A percentile compares a stretch with the other conserved stretches of the same genome.
Evolutionary conservation across 2,888 invertebrate species (phyloP).

Genomic region (Ichneumon xanthorius): DNA sequence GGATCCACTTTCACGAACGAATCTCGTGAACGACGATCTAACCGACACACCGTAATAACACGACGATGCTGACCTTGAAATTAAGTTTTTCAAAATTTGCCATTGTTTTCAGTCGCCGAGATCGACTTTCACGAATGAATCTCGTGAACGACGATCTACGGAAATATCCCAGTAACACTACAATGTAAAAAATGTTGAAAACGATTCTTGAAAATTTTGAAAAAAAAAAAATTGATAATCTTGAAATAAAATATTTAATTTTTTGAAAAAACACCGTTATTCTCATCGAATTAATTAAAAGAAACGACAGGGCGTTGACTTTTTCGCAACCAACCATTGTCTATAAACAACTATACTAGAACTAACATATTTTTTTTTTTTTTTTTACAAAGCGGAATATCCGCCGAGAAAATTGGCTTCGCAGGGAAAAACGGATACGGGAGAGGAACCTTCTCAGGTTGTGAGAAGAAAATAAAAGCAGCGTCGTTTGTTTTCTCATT

Average conservation of each 20-base stretch:
- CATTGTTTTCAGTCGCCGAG: neutral
- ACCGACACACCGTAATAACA: conserved; percentile 27
- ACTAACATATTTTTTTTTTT: neutral
- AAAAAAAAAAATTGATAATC: too few relatives aligned
- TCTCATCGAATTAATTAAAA: neutral
- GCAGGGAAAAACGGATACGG: neutral
- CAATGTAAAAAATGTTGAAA: neutral
- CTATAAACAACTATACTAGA: neutral
- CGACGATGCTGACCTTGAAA: conserved; percentile 9
- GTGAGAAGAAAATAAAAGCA: neutral
- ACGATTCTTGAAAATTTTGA: too few relatives aligned
- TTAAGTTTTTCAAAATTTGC: too few relatives aligned
- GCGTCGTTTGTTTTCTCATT: conserved; percentile 24
- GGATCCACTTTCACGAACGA: conserved; percentile 12
- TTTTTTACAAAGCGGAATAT: neutral
- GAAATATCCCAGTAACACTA: conserved; percentile 17
- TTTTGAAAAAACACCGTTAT: neutral
- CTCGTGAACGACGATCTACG: neutral
- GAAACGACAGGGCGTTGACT: too few relatives aligned
- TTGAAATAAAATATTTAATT: neutral
- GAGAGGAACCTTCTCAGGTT: neutral
- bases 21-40: neutral
- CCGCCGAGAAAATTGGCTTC: neutral
- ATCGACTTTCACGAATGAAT: conserved; percentile 22
- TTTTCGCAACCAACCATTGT: neutral